Conservation (phyloP, 2,797 vertebrate genomes). For the Rhabdophis nuchalis region DNA sequence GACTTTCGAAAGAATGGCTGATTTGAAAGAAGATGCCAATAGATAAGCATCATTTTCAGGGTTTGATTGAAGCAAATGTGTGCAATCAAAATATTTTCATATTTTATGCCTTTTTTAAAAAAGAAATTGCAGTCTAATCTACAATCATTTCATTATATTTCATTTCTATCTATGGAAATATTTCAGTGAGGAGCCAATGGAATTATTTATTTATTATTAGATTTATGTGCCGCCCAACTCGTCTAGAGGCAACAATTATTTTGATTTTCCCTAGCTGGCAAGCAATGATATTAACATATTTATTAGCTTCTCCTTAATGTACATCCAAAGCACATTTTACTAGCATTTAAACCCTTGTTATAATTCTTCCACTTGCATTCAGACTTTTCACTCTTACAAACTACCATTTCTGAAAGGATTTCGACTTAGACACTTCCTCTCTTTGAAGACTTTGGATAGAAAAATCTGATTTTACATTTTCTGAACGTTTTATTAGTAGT, state of each 20-base stretch:
- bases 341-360: neutral
- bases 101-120: neutral
- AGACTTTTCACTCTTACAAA: neutral
- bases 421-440: neutral
- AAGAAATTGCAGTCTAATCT: neutral
- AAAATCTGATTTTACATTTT: neutral
- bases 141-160: neutral
- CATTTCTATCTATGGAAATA: accelerated
- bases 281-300: neutral
- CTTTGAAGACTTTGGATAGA: constrained; percentile 27
- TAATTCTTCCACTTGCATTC: neutral
- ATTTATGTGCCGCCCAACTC: neutral
- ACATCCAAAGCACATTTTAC: neutral
- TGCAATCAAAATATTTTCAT: neutral
- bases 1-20: neutral
- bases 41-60: neutral
- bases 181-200: neutral
- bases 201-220: neutral
- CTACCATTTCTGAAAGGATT: accelerated
- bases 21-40: neutral
- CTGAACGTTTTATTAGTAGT: neutral
- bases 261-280: neutral
- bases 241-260: neutral
- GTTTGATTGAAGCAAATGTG: neutral
- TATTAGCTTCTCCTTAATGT: neutral